Evolutionary conservation across 2,797 vertebrate species (phyloP), one percentile per base, ranked within the genome.

Genomic region (Natrix natrix): DNA sequence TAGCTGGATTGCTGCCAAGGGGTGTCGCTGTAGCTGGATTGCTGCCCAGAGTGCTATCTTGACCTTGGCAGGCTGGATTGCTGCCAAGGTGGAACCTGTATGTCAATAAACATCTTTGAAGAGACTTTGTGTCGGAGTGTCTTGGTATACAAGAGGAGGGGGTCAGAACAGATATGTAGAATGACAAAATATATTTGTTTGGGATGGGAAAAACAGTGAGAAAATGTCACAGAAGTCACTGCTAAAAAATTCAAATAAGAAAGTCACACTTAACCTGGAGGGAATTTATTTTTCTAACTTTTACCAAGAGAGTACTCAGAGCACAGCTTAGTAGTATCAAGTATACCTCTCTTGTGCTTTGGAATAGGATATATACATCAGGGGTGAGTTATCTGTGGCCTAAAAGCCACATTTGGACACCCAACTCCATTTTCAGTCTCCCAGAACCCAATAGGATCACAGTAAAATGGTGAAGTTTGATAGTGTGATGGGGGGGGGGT

Each of bases 231-330:
- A 24, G 22, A 88, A 93, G 10, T 24, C 22, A 63, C 28, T 66
- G 24, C 90, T 78, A 88, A 91, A 48, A n/a, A 17, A 91, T 93
- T 28, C 86, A 88, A 54, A 57, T 48, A 88, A 61, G 66, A 78
- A 93, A 91, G 86, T 28, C 28, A 26, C 63, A 61, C 43, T 43
- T 48, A 66, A 91, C 0, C 48, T 32, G 92, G 93, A 93, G 57
- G 86, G 48, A 55, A 94, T 78, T 93, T 94, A 59, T 93, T 61
- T 87, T 88, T 93, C 92, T 94, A 63, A 66, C 54, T 54, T 90
- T 56, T 22, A 13, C 28, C 60, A 43, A 91, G n/a, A 74, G 93
- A 88, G 43, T 24, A 92, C 22, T 74, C 63, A 92, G 63, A 56
- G 88, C 90, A 74, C 48, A 54, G 22, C 5, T 54, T 90, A 54